Evolutionary conservation across 1,140 invertebrate species (phyloP).

Genomic region (Saccostrea cuccullata): DNA sequence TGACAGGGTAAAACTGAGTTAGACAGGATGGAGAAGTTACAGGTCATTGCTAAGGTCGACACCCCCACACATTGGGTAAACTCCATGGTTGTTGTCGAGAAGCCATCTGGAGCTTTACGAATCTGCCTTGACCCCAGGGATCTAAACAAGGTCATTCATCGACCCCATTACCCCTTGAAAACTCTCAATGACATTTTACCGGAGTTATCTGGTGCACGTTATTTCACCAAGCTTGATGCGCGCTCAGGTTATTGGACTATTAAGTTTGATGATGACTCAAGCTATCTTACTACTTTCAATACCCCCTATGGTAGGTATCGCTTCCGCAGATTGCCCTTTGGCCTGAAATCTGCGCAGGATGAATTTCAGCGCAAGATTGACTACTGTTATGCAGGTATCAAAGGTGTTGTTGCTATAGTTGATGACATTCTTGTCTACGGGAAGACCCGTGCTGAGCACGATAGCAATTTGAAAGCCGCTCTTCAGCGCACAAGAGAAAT

Average conservation of each 20-base stretch:
- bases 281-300: conserved; percentile 65
- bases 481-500: conserved; percentile 67
- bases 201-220: conserved; percentile 43
- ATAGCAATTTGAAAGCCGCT: conserved; percentile 70
- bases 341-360: conserved; percentile 64
- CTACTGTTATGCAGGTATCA: conserved; percentile 71
- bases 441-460: conserved; percentile 67
- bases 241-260: conserved; percentile 74
- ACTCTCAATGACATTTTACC: conserved; percentile 53
- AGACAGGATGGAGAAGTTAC: neutral
- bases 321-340: conserved; percentile 71
- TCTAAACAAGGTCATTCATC: neutral
- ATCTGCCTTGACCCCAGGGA: neutral
- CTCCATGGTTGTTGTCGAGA: conserved; percentile 38
- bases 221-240: conserved; percentile 60
- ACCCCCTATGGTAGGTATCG: conserved; percentile 66
- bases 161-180: conserved; percentile 49
- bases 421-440: conserved; percentile 77
- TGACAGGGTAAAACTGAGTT: conserved; percentile 57
- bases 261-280: conserved; percentile 71
- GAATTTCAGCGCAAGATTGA: conserved; percentile 70
- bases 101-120: neutral
- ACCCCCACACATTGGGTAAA: conserved; percentile 63
- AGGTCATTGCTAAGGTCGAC: neutral
- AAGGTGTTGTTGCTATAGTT: conserved; percentile 67